Conservation (phyloP, 2,797 vertebrate genomes). For the Poeciliopsis turneri region DNA sequence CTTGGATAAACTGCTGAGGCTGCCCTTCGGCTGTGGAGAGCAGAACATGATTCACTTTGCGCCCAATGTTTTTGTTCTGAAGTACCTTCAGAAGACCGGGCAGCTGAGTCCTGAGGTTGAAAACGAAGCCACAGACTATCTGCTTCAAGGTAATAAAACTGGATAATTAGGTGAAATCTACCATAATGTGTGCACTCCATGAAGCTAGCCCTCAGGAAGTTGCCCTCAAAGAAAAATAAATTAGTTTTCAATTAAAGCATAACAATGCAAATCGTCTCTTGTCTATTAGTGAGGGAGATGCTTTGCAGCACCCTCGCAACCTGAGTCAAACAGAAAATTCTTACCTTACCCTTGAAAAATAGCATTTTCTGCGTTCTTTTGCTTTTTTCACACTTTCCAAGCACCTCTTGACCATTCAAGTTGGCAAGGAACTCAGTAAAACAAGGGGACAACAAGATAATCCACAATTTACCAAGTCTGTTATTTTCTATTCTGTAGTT, state of each 20-base stretch:
- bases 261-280: too few species aligned
- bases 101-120: constrained; percentile 90
- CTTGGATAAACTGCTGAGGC: constrained; percentile 88
- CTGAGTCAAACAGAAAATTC: neutral
- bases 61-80: constrained; percentile 95
- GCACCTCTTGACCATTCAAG: constrained; percentile 3
- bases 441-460: constrained; percentile 20
- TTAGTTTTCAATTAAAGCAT: too few species aligned
- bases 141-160: constrained; percentile 86
- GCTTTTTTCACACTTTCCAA: constrained; percentile 4
- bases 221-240: too few species aligned
- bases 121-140: constrained; percentile 89
- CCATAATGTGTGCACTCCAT: too few species aligned
- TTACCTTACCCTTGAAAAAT: neutral
- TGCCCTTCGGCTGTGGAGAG: constrained; percentile 95
- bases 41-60: constrained; percentile 98
- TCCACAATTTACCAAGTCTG: constrained; percentile 31
- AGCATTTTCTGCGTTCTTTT: neutral
- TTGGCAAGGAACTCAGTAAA: constrained; percentile 22
- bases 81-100: constrained; percentile 92
- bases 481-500: constrained; percentile 18
- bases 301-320: neutral
- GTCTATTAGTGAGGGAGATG: too few species aligned
- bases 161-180: too few species aligned
- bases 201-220: too few species aligned